A percentile compares a stretch with the other conserved stretches of the same genome.
Evolutionary conservation across 2,113 vertebrate species (phyloP).

Genomic region (Parotia lawesii): DNA sequence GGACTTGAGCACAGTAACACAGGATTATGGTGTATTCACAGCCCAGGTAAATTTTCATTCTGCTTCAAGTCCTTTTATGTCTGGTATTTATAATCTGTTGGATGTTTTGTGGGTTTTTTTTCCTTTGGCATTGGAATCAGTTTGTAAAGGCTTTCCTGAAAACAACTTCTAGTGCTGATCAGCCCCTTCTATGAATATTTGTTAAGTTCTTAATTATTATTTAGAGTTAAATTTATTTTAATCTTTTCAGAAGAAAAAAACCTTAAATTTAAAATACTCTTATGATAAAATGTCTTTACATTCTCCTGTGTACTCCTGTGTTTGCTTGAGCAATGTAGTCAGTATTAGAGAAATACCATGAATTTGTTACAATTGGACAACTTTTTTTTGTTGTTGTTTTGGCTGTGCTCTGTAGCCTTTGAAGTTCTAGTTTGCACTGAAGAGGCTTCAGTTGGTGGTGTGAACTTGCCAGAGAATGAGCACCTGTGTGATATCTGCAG

Average conservation of each 20-base stretch:
- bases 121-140: neutral
- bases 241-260: neutral
- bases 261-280: slow-evolving; percentile 9
- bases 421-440: neutral
- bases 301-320: neutral
- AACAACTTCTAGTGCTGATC: slow-evolving; percentile 13
- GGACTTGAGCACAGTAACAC: slow-evolving; percentile 19
- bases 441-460: neutral
- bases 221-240: slow-evolving; percentile 61
- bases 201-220: slow-evolving; percentile 51
- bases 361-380: neutral
- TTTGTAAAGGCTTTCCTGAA: slow-evolving; percentile 48
- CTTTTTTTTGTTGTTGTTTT: neutral
- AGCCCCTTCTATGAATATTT: slow-evolving; percentile 25
- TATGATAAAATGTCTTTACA: neutral
- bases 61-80: slow-evolving; percentile 26
- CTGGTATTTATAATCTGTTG: slow-evolving; percentile 37
- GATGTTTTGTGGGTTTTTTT: neutral
- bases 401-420: neutral
- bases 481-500: neutral
- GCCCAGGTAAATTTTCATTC: slow-evolving; percentile 47
- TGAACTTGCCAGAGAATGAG: neutral
- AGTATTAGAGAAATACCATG: neutral
- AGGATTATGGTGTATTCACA: slow-evolving; percentile 37
- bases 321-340: neutral